Percentiles rank a stretch among this genome's conserved stretches.
Conservation (phyloP, 2,888 invertebrate species). For the Heliconius ismenius region DNA sequence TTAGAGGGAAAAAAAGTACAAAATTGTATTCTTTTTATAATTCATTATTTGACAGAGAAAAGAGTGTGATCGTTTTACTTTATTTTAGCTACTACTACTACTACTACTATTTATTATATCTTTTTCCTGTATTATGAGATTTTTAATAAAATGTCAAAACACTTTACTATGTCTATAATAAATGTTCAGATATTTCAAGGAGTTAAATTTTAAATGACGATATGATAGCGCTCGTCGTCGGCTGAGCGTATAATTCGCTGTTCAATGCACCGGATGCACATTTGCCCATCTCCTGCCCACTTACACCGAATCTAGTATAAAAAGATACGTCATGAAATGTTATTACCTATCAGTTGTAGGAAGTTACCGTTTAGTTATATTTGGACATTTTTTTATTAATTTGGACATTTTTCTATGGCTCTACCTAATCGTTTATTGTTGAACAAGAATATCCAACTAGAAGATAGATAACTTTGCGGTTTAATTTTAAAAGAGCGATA, state of each 20-base stretch:
- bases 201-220: conserved; percentile 9
- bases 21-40: background rate
- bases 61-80: background rate
- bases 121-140: no score
- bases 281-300: conserved; percentile 28
- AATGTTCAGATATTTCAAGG: background rate
- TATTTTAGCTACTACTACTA: background rate
- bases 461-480: no score
- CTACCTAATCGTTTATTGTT: background rate
- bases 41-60: background rate
- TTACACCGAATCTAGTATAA: conserved; percentile 9
- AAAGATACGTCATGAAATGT: background rate
- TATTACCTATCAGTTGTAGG: background rate
- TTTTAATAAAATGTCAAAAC: no score
- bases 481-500: no score
- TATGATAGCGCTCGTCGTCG: conserved; percentile 22
- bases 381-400: background rate
- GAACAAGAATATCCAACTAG: no score
- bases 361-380: background rate
- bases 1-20: background rate
- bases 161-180: background rate
- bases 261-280: conserved; percentile 38
- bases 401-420: background rate
- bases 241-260: conserved; percentile 23
- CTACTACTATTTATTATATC: no score